These are phyloP conservation scores for Macropis europaea DNA, from an alignment of 2,888 invertebrate genomes.

Conservation along the genomic window DNA sequence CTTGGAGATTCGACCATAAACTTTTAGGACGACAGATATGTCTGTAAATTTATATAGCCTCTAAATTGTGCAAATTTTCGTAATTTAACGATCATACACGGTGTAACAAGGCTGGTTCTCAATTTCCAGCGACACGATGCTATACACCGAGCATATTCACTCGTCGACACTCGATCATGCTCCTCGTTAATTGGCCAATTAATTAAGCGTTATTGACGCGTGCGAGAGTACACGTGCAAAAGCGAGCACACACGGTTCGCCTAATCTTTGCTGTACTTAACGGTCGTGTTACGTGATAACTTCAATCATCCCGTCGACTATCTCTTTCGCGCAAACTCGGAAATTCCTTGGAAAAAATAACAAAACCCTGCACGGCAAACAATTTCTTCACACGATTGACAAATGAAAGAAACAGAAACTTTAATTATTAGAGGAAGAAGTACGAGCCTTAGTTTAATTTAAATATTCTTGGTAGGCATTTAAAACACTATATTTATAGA, in stretches of 20 bases:
- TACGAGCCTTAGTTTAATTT: too few relatives aligned
- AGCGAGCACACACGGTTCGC: neutral
- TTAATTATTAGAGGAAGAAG: too few relatives aligned
- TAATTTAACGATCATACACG: neutral
- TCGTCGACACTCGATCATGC: constrained; percentile 16
- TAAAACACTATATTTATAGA: too few relatives aligned
- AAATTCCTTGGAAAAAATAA: constrained; percentile 10
- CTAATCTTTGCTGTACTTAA: constrained; percentile 46
- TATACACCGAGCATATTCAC: neutral
- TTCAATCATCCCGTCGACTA: constrained; percentile 5
- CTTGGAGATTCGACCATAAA: too few relatives aligned
- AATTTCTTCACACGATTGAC: too few relatives aligned
- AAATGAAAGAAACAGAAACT: too few relatives aligned
- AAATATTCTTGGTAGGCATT: too few relatives aligned
- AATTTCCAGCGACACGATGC: constrained; percentile 19
- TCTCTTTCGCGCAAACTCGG: too few relatives aligned
- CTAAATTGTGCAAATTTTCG: neutral
- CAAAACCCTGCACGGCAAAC: too few relatives aligned
- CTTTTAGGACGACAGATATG: too few relatives aligned
- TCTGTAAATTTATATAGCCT: too few relatives aligned
- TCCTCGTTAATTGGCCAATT: constrained; percentile 43
- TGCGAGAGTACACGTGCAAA: constrained; percentile 5
- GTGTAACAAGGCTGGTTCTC: neutral
- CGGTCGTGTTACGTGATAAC: constrained; percentile 20
- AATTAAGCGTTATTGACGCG: constrained; percentile 44